These are phyloP conservation scores for Hemiscyllium ocellatum DNA, from an alignment of 2,113 vertebrate genomes.

Conservation along the genomic window DNA sequence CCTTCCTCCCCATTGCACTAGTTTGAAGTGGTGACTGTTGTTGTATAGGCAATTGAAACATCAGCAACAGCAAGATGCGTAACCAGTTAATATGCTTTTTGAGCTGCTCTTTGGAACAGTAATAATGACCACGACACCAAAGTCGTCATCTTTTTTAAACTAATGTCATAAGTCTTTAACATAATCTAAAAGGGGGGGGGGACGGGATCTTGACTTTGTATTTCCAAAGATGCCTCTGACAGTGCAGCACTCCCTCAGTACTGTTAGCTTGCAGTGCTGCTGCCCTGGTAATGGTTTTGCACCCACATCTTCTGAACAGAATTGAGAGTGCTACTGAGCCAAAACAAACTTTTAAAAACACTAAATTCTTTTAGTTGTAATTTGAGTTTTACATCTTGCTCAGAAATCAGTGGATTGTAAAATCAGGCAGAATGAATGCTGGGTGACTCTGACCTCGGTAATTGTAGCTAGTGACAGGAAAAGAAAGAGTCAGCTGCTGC, in stretches of 20 bases:
- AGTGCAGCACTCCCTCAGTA: not conserved
- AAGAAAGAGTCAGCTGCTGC: not conserved
- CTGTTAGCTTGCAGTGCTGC: not conserved
- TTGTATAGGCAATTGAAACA: not conserved
- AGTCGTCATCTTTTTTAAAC: not conserved
- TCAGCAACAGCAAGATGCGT: not conserved
- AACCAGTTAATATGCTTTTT: constrained; percentile 15
- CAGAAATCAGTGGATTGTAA: not conserved
- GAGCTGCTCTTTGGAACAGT: not conserved
- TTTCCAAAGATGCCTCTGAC: not conserved
- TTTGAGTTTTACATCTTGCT: not conserved
- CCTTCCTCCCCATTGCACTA: not conserved
- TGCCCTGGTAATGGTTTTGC: not conserved
- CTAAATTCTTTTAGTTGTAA: not conserved
- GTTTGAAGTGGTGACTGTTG: not conserved
- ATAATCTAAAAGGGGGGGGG: not conserved
- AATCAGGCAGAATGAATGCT: not conserved
- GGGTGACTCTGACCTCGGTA: not conserved
- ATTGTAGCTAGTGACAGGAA: not conserved
- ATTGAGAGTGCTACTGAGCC: not conserved
- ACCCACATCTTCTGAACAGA: not conserved
- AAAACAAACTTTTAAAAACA: not conserved
- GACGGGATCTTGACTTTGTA: not conserved
- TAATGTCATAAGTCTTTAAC: not conserved
- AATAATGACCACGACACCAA: not conserved